phyloP scores from a whole-genome alignment of 64 coral and sea anemone species.

The Actinia equina region DNA sequence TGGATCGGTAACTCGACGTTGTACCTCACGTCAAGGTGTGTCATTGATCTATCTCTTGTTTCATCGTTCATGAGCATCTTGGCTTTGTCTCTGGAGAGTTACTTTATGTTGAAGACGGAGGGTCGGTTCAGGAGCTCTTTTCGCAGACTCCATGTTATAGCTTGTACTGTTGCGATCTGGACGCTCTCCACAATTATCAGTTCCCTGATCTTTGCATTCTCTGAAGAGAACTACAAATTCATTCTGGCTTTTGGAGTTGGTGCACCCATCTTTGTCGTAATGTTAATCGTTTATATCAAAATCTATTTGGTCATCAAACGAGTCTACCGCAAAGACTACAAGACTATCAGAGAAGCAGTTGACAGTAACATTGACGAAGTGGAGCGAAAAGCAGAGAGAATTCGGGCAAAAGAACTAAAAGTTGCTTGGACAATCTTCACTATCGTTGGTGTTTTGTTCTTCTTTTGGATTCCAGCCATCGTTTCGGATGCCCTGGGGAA shows the following conservation, averaged over 20 bases:
- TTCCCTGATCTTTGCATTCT: background rate
- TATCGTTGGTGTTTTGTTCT: conserved; percentile 61
- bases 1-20: conserved; percentile 4
- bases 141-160: conserved; percentile 11
- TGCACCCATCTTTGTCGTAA: conserved; percentile 15
- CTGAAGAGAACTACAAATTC: background rate
- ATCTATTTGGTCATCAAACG: conserved; percentile 43
- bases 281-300: conserved; percentile 37
- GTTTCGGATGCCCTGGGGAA: background rate
- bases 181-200: background rate
- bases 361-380: background rate
- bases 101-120: conserved; percentile 32
- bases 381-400: conserved; percentile 14
- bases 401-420: conserved; percentile 46
- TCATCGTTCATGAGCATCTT: conserved; percentile 65
- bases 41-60: conserved; percentile 40
- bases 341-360: background rate
- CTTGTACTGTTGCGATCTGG: conserved; percentile 31
- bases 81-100: conserved; percentile 51
- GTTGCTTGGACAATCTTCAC: conserved; percentile 66
- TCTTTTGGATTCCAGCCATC: conserved; percentile 56
- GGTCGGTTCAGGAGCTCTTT: conserved; percentile 14
- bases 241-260: conserved; percentile 37
- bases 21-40: conserved; percentile 20
- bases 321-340: conserved; percentile 31